These are phyloP conservation scores for Drosophila lacicola DNA, from an alignment of 2,888 invertebrate genomes.

Conservation along the genomic window DNA sequence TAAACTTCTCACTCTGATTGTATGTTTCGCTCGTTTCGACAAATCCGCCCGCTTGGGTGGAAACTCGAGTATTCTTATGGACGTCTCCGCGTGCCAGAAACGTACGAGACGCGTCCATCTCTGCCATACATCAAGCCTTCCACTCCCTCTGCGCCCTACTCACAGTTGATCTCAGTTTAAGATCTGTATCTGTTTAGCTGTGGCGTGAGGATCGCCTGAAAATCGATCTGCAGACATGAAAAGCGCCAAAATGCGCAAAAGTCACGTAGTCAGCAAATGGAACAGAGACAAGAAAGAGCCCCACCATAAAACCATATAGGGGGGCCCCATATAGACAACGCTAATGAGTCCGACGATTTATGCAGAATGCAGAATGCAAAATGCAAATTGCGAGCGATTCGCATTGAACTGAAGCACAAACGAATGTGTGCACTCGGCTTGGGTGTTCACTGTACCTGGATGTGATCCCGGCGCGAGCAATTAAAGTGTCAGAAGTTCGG, in stretches of 20 bases:
- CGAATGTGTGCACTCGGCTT: slow-evolving; percentile 10
- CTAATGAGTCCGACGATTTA: slow-evolving; percentile 57
- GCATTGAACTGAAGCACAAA: too few relatives aligned
- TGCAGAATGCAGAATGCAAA: slow-evolving; percentile 36
- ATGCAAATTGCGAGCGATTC: too few relatives aligned
- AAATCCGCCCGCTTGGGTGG: too few relatives aligned
- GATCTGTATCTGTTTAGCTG: slow-evolving; percentile 57
- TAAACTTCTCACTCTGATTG: too few relatives aligned
- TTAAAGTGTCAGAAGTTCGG: slow-evolving; percentile 81
- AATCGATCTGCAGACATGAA: slow-evolving; percentile 67
- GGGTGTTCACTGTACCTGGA: slow-evolving; percentile 51
- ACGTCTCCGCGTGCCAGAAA: neutral
- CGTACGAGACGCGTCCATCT: neutral
- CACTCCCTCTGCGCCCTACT: neutral
- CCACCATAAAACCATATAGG: slow-evolving; percentile 44
- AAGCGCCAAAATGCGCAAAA: slow-evolving; percentile 65
- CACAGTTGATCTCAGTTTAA: slow-evolving; percentile 7
- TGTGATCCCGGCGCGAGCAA: slow-evolving; percentile 72
- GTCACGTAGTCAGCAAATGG: slow-evolving; percentile 72
- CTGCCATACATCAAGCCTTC: neutral
- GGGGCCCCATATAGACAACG: slow-evolving; percentile 72
- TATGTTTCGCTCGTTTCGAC: too few relatives aligned
- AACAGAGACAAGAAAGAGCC: slow-evolving; percentile 53
- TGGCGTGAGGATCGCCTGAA: slow-evolving; percentile 54
- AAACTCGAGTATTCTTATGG: too few relatives aligned